Evolutionary conservation across 1,140 invertebrate species (phyloP).

Genomic region (Aleiodes sp.): DNA sequence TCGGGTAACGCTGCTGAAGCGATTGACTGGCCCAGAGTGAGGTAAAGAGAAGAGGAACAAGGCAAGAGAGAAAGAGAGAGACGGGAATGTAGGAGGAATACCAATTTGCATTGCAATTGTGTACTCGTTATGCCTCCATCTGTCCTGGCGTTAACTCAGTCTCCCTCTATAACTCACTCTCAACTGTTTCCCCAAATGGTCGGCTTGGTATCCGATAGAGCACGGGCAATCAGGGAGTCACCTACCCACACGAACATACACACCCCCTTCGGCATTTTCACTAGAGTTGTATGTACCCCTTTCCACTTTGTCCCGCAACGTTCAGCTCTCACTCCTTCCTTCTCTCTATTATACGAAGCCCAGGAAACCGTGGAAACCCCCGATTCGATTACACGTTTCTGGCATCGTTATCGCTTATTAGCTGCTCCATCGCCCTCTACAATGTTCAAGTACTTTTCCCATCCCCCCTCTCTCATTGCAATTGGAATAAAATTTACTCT

Average conservation of each 20-base stretch:
- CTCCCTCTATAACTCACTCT: not conserved
- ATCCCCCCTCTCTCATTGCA: too few relatives aligned
- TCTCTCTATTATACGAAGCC: not conserved
- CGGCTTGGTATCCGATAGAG: not conserved
- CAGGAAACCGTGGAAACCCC: slow-evolving; percentile 23
- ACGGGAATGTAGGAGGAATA: slow-evolving; percentile 31
- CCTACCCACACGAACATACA: too few relatives aligned
- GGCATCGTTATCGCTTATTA: slow-evolving; percentile 38
- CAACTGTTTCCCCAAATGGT: not conserved
- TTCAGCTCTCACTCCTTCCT: not conserved
- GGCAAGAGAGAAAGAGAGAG: slow-evolving; percentile 42
- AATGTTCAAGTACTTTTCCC: not conserved
- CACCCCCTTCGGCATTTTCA: not conserved
- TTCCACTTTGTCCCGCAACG: not conserved
- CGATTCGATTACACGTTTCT: slow-evolving; percentile 42
- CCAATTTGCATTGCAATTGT: slow-evolving; percentile 66
- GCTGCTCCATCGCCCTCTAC: slow-evolving; percentile 24
- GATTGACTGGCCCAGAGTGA: slow-evolving; percentile 42
- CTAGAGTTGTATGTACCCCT: not conserved
- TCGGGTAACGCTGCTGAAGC: slow-evolving; percentile 30
- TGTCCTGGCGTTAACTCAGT: slow-evolving; percentile 36
- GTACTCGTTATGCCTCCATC: slow-evolving; percentile 58
- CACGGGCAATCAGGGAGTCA: not conserved
- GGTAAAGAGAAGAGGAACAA: too few relatives aligned
- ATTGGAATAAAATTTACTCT: too few relatives aligned